These are phyloP conservation scores for Perccottus glenii DNA, from an alignment of 2,113 vertebrate species.

Conservation along the genomic window DNA sequence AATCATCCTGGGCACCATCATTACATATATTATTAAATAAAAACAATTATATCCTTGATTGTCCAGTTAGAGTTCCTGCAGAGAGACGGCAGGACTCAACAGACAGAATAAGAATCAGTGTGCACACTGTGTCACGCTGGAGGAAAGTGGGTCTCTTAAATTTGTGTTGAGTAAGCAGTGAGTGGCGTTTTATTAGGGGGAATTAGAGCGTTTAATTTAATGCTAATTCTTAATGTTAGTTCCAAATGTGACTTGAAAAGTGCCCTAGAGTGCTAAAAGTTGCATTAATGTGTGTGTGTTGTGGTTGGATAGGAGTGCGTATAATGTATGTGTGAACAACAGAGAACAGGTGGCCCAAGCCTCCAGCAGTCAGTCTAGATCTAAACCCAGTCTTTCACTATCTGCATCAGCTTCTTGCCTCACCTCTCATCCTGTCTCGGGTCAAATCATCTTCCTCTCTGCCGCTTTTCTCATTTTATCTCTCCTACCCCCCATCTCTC, in stretches of 20 bases:
- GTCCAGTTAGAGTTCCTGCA: conserved; percentile 40
- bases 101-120: conserved; percentile 63
- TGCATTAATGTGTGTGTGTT: conserved; percentile 1
- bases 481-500: conserved; percentile 20
- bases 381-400: conserved; percentile 34
- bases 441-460: conserved; percentile 30
- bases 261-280: conserved; percentile 18
- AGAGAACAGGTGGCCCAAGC: conserved; percentile 59
- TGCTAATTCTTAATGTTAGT: conserved; percentile 64
- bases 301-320: background rate
- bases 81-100: conserved; percentile 39
- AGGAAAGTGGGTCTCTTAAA: conserved; percentile 62
- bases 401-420: conserved; percentile 41
- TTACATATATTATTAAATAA: too few species aligned
- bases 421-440: conserved; percentile 17
- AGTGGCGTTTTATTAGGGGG: conserved; percentile 53
- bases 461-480: conserved; percentile 15
- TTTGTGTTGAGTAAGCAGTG: conserved; percentile 66
- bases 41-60: background rate
- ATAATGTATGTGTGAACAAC: conserved; percentile 8
- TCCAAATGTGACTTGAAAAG: conserved; percentile 54
- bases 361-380: conserved; percentile 20
- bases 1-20: too few species aligned
- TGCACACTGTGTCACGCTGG: conserved; percentile 53
- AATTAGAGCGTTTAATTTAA: conserved; percentile 67